These are phyloP conservation scores for Rhynchonema sp. DNA, from an alignment of 2,888 invertebrate genomes.

Conservation along the genomic window DNA sequence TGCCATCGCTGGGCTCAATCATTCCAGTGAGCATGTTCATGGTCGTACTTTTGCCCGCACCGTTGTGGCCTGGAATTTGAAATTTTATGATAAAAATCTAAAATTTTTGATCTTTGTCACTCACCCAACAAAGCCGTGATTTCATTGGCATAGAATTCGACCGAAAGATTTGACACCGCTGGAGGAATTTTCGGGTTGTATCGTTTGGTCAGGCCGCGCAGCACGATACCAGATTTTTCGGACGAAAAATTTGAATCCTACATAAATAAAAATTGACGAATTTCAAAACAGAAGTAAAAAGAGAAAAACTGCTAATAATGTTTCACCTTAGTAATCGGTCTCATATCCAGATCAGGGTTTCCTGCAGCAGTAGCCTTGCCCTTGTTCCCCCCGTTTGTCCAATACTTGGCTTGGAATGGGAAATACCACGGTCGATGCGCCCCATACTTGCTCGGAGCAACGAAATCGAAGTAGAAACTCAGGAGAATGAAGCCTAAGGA, in stretches of 20 bases:
- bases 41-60: constrained; percentile 7
- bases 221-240: too few relatives aligned
- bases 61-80: constrained; percentile 8
- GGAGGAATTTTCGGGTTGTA: constrained; percentile 2
- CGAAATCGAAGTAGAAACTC: constrained; percentile 4
- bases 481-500: not conserved
- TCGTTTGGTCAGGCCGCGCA: not conserved
- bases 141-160: not conserved
- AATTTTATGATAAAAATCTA: too few relatives aligned
- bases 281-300: too few relatives aligned
- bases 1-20: constrained; percentile 1
- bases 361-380: too few relatives aligned
- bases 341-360: too few relatives aligned
- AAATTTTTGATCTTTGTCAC: too few relatives aligned
- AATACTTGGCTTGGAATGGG: not conserved
- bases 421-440: constrained; percentile 4
- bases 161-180: too few relatives aligned
- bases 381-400: not conserved
- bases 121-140: constrained; percentile 7
- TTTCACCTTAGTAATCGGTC: too few relatives aligned
- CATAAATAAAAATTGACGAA: too few relatives aligned
- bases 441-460: constrained; percentile 6
- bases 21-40: constrained; percentile 8
- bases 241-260: too few relatives aligned
- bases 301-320: too few relatives aligned